Conservation (phyloP, 2,888 invertebrate genomes). For the Phengaris arion region DNA sequence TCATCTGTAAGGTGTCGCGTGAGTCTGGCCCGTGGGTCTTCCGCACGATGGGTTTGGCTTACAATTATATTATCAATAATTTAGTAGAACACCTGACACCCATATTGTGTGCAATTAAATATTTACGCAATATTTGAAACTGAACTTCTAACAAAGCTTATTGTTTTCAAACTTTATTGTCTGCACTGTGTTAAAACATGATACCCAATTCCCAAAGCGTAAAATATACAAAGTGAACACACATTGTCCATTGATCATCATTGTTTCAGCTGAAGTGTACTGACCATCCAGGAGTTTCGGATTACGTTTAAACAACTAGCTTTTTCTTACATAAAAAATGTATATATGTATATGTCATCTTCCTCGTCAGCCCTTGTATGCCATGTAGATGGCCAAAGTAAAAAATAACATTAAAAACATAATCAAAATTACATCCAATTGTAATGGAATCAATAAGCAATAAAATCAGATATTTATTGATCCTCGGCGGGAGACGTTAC, state of each 20-base stretch:
- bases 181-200: slow-evolving; percentile 1
- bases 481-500: slow-evolving; percentile 36
- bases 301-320: neutral
- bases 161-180: slow-evolving; percentile 9
- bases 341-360: too few relatives aligned
- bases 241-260: neutral
- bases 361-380: too few relatives aligned
- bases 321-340: too few relatives aligned
- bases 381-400: too few relatives aligned
- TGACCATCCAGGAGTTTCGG: too few relatives aligned
- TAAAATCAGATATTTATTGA: neutral
- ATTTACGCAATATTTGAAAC: slow-evolving; percentile 12
- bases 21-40: too few relatives aligned
- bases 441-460: neutral
- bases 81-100: neutral
- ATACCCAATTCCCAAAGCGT: neutral
- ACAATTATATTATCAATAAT: neutral
- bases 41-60: too few relatives aligned
- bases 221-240: neutral
- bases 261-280: neutral
- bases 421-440: neutral
- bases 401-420: neutral
- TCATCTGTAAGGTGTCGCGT: too few relatives aligned
- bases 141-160: slow-evolving; percentile 16
- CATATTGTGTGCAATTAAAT: neutral